These are phyloP conservation scores for Rhodinocichla rosea DNA, from an alignment of 2,113 vertebrate species.

Conservation along the genomic window DNA sequence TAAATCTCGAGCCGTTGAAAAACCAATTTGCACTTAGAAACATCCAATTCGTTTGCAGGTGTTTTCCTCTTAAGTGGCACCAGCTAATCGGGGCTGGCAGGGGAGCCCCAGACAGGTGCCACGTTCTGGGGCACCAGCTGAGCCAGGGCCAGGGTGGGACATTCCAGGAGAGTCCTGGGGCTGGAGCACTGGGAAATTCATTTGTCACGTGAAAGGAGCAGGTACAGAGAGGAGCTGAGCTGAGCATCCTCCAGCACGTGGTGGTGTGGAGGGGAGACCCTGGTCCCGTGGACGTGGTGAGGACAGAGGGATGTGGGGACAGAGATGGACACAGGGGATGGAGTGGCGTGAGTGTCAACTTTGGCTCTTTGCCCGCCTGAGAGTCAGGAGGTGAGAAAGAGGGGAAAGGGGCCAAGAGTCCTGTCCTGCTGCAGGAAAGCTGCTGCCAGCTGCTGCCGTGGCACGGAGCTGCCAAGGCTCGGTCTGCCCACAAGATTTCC, in stretches of 20 bases:
- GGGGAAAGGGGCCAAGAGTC: background rate
- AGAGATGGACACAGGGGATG: accelerated
- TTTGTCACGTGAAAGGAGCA: accelerated
- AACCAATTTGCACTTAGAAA: constrained; percentile 64
- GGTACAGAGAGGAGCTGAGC: background rate
- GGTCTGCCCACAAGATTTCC: background rate
- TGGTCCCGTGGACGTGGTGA: accelerated
- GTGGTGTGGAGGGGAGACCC: accelerated
- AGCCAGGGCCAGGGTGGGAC: background rate
- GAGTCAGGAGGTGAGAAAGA: background rate
- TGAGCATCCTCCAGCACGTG: background rate
- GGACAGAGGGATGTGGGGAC: background rate
- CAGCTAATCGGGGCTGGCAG: background rate
- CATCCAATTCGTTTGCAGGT: constrained; percentile 59
- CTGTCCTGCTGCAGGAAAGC: background rate
- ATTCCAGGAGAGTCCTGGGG: background rate
- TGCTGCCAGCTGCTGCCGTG: background rate
- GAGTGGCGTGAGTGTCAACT: accelerated
- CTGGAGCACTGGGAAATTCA: background rate
- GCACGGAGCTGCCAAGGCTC: background rate
- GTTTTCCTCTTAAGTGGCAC: constrained; percentile 19
- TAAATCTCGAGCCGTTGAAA: constrained; percentile 52
- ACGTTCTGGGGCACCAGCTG: background rate
- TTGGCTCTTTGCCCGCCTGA: background rate
- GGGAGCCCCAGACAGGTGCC: background rate